Evolutionary conservation across 2,888 invertebrate genomes (phyloP).

Genomic region (Callyntrura sp.): DNA sequence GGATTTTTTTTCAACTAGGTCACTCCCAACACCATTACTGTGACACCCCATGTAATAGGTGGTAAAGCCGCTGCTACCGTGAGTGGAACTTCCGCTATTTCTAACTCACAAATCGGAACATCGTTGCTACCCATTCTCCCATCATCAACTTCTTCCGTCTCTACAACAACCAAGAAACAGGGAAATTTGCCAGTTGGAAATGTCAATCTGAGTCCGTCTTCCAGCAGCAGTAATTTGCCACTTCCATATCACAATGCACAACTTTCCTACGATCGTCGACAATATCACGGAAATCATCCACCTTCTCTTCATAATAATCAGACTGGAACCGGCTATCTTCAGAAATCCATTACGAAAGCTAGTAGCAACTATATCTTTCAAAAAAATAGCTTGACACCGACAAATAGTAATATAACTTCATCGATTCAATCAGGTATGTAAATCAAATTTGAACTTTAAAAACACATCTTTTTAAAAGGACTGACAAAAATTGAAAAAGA

Average conservation of each 20-base stretch:
- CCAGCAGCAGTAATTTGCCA: not conserved
- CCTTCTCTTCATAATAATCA: not conserved
- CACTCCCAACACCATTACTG: constrained; percentile 81
- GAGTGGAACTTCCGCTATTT: not conserved
- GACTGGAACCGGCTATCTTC: not conserved
- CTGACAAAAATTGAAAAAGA: too few species aligned
- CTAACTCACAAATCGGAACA: constrained; percentile 15
- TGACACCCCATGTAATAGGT: constrained; percentile 74
- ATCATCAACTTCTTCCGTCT: constrained; percentile 6
- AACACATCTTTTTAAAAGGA: too few species aligned
- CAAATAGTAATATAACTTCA: too few species aligned
- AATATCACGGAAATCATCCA: not conserved
- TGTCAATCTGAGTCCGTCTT: not conserved
- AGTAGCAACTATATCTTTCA: not conserved
- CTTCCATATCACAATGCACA: not conserved
- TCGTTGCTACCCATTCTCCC: constrained; percentile 54
- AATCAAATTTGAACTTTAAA: too few species aligned
- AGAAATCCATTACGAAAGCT: not conserved
- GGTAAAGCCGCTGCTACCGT: not conserved
- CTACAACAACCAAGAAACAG: not conserved
- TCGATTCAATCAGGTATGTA: too few species aligned
- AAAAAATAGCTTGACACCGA: too few species aligned
- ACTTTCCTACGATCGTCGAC: too few species aligned
- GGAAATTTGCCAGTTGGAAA: not conserved
- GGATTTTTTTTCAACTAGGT: constrained; percentile 64